Evolutionary conservation across 2,888 invertebrate genomes (phyloP), one percentile per base, ranked within the genome.

Genomic region (Creontiades dilutus): DNA sequence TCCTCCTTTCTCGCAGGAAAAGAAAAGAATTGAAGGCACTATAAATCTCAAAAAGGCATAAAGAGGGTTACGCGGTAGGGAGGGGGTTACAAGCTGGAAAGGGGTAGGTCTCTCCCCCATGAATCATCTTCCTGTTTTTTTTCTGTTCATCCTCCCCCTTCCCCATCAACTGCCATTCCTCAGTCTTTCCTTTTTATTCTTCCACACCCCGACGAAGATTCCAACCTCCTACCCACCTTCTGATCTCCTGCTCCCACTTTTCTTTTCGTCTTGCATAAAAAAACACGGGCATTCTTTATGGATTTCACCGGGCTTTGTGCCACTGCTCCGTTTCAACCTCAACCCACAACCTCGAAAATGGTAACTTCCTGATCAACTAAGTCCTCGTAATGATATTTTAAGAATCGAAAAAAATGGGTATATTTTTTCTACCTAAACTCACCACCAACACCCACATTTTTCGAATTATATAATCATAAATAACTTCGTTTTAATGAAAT

Each of bases 31-130:
- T 89, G 89, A 89, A 89, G 82, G 89, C 75, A 84, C 85, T 61
- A 89, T 84, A 90, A 90, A 75, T 86, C 90, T 90, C 84, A 90
- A 86, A 90, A 90, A 90, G 84, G 90, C 85, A 90, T 86, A 90
- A 90, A 90, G 55, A 85, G 68, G 61, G 86, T 86, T 55, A 75
- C 61, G 61, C 61, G 47, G 90, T 19, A 37, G 27, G 75, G 86
- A 78, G 75, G 61, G 76, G 89, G 61, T 84, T 84, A 84, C 57
- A 52, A 84, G 57, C 57, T 84, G 84, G 82, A 82, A 57, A 57
- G 76, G 76, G 76, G 57, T 89, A 57, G 55, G 37, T 37, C 57
- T 84, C 52, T 82, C 84, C 84, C 46, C 28, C 84, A 84, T 84
- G 84, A 84, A 84, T 84, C 84, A 84, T 84, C 84, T 52, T 48